Percentiles rank a stretch among this genome's conserved stretches.
Evolutionary conservation across 2,888 invertebrate species (phyloP).

Genomic region (Ceramica pisi): DNA sequence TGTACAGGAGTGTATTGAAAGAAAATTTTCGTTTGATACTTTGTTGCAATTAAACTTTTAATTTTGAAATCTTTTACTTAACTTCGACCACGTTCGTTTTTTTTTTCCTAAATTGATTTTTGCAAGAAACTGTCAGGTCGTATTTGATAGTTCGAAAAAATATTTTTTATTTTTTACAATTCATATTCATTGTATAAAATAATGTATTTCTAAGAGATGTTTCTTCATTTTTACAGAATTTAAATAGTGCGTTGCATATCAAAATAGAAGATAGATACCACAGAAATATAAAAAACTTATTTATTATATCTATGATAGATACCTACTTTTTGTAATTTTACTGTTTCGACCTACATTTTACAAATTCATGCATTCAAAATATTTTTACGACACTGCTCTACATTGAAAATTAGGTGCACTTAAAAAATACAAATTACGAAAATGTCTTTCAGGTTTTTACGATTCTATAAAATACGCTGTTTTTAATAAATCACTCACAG

Average conservation of each 20-base stretch:
- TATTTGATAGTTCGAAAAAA: too few relatives aligned
- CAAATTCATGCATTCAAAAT: conserved; percentile 28
- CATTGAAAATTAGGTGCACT: conserved; percentile 32
- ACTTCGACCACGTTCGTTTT: too few relatives aligned
- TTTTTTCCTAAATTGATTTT: background rate
- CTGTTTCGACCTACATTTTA: conserved; percentile 38
- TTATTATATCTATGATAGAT: too few relatives aligned
- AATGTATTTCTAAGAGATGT: background rate
- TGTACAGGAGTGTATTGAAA: background rate
- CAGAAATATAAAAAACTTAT: too few relatives aligned
- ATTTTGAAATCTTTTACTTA: too few relatives aligned
- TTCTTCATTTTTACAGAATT: background rate
- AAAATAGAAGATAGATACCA: conserved; percentile 6
- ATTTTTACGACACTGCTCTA: conserved; percentile 36
- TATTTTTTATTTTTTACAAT: too few relatives aligned
- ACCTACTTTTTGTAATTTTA: conserved; percentile 30
- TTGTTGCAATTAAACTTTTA: background rate
- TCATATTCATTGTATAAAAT: background rate
- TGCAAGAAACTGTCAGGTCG: too few relatives aligned
- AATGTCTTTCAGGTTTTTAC: conserved; percentile 34
- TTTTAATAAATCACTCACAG: conserved; percentile 12
- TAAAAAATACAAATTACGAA: conserved; percentile 40
- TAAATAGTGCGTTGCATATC: background rate
- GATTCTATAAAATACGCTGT: conserved; percentile 15
- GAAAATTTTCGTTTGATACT: background rate